Percentiles rank a stretch among this genome's conserved stretches.
phyloP scores from a whole-genome alignment of 1,140 invertebrate genomes.

The Lepidurus couesii region DNA sequence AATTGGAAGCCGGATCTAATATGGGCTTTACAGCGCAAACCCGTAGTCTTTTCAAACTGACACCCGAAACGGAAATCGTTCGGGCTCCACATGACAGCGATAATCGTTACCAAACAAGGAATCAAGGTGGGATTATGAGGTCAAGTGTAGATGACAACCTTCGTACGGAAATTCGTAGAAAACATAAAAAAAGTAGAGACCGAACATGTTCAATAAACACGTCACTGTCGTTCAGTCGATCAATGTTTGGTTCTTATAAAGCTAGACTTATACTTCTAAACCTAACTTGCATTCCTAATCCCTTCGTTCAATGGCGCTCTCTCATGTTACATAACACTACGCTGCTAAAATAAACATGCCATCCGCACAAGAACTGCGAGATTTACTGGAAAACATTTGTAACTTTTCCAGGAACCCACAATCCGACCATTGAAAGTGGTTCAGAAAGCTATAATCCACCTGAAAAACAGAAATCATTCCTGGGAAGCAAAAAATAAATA shows the following conservation, averaged over 20 bases:
- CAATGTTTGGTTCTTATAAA: background rate
- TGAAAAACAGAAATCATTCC: background rate
- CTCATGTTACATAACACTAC: no score
- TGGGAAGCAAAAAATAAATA: background rate
- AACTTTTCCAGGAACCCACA: no score
- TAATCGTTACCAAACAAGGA: background rate
- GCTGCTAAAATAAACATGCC: no score
- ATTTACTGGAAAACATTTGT: no score
- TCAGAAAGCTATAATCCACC: no score
- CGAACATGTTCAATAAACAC: background rate
- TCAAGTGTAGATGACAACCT: background rate
- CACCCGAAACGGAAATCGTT: background rate
- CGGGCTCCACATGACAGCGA: background rate
- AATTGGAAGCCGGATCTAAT: background rate
- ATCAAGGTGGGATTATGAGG: constrained; percentile 3
- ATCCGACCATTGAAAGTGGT: no score
- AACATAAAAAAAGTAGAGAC: background rate
- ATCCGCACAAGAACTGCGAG: no score
- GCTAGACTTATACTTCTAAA: background rate
- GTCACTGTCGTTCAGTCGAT: background rate
- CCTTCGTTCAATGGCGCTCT: no score
- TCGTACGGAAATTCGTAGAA: background rate
- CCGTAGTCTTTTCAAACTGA: background rate
- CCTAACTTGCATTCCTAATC: background rate
- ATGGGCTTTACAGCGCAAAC: background rate